Conservation (phyloP, 2,797 vertebrate genomes). For the Eupleurogrammus muticus region DNA sequence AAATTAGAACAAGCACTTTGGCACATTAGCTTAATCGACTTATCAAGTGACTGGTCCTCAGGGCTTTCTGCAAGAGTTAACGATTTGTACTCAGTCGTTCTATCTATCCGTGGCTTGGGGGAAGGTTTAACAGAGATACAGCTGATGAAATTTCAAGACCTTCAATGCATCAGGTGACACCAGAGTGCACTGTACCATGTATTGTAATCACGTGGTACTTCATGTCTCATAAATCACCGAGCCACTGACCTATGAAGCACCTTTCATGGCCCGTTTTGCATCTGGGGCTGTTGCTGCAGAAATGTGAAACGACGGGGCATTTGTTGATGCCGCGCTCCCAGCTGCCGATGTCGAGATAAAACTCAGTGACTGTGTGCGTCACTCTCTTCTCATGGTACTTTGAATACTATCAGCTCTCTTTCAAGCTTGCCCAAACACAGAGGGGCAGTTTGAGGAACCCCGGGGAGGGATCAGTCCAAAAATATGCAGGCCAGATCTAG, state of each 20-base stretch:
- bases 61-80: constrained; percentile 41
- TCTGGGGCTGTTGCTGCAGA: constrained; percentile 37
- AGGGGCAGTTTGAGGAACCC: constrained; percentile 67
- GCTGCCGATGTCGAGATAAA: constrained; percentile 81
- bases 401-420: constrained; percentile 81
- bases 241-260: constrained; percentile 51
- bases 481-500: constrained; percentile 70
- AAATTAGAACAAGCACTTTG: constrained; percentile 68
- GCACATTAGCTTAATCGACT: constrained; percentile 57
- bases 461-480: constrained; percentile 68
- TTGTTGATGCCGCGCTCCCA: constrained; percentile 57
- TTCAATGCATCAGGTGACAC: constrained; percentile 25
- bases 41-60: constrained; percentile 51
- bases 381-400: constrained; percentile 74
- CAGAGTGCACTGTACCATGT: not conserved
- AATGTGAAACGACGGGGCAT: constrained; percentile 62
- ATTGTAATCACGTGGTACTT: constrained; percentile 23
- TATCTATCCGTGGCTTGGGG: not conserved
- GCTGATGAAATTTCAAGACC: constrained; percentile 42
- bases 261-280: constrained; percentile 37
- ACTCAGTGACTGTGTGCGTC: constrained; percentile 72
- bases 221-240: constrained; percentile 55
- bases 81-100: constrained; percentile 4
- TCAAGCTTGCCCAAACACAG: constrained; percentile 76
- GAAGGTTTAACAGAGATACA: constrained; percentile 9